Base-by-base conservation (phyloP, 2,113 vertebrate species). In the Oryctolagus cuniculus region DNA sequence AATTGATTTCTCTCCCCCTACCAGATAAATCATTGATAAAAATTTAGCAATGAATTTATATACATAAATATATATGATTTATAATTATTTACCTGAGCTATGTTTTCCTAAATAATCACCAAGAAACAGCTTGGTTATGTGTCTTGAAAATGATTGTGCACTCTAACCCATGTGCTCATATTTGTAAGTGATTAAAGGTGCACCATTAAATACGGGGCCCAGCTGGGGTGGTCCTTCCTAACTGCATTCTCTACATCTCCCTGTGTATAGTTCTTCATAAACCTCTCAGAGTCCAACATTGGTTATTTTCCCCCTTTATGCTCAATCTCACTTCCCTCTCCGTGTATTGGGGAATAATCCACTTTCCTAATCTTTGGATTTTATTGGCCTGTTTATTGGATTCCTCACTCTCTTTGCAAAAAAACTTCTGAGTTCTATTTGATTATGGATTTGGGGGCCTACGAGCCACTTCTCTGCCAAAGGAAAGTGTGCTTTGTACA, bases 31-130 rank as follows among this genome's bases (percentile, higher is more conserved):
- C 19, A 58, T 17, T 58, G 19, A 58, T 17, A 15, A 58, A 31
- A 55, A 58, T 29, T 58, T n/a, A 25, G 27, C 58, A 84, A 53
- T 91, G 44, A 53, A 51, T 66, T 53, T 29, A 87, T 83, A 38
- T 67, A 53, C 12, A 87, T 31, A 77, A 83, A 58, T 70, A 29
- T 44, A 13, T 91, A 34, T 77, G 84, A 2, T 13, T 79, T 73
- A 89, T 93, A 78, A 86, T 82, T 80, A 89, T 84, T 90, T 34
- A 36, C 3, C 15, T 82, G 79, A 93, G 27, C 44, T 83, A 64
- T 16, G 10, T 81, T 89, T 25, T 24, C 34, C 83, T 4, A 89
- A 91, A 91, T 86, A 89, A 72, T 79, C 22, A 91, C 19, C 34
- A 93, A 87, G 10, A 77, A 81, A 72, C 1, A 78, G 27, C n/a